Evolutionary conservation across 2,888 invertebrate genomes (phyloP).

Genomic region (Zhuqinia jingwanae): DNA sequence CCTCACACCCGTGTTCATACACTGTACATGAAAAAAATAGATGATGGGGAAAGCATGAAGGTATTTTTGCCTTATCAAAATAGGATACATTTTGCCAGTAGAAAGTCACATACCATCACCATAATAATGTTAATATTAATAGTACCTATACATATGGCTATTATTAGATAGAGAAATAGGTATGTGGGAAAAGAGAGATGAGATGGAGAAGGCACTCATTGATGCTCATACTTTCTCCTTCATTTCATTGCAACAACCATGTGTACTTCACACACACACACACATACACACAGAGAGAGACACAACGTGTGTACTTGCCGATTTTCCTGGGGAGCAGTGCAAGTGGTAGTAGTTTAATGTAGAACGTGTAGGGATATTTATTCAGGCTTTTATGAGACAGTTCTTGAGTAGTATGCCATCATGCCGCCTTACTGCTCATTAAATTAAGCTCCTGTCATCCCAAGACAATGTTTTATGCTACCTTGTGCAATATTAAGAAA

Average conservation of each 20-base stretch:
- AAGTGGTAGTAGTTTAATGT: constrained; percentile 59
- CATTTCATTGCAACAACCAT: constrained; percentile 56
- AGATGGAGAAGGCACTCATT: constrained; percentile 54
- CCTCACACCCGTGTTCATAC: constrained; percentile 11
- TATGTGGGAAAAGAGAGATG: not conserved
- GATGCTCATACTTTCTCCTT: constrained; percentile 69
- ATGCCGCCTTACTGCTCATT: constrained; percentile 73
- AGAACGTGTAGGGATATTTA: constrained; percentile 65
- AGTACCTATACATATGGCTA: not conserved
- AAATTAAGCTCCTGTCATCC: constrained; percentile 75
- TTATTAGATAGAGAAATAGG: not conserved
- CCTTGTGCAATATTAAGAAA: constrained; percentile 69
- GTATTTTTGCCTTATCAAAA: not conserved
- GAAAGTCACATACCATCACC: constrained; percentile 3
- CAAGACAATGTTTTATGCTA: constrained; percentile 72
- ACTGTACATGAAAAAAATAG: not conserved
- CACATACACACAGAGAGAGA: not conserved
- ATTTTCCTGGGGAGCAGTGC: too few species aligned
- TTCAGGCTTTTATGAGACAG: constrained; percentile 71
- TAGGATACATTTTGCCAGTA: constrained; percentile 36
- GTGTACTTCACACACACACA: constrained; percentile 52
- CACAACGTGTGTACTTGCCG: constrained; percentile 1
- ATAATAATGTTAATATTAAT: constrained; percentile 4
- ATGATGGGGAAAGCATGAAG: not conserved
- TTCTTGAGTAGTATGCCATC: constrained; percentile 69